These are phyloP conservation scores for Prosopocoilus inquinatus DNA, from an alignment of 2,888 invertebrate genomes.

Conservation along the genomic window DNA sequence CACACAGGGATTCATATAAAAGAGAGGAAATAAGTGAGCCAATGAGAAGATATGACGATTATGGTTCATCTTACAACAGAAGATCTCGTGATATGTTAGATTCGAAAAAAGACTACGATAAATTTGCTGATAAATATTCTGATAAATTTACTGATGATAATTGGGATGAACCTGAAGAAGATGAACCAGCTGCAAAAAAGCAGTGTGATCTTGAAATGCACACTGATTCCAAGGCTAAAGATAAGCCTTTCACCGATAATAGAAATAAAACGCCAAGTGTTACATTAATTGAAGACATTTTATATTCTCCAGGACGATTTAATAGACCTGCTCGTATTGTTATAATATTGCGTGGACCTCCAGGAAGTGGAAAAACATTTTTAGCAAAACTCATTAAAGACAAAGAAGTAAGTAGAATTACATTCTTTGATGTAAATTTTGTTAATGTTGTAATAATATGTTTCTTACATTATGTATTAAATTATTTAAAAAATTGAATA, in stretches of 20 bases:
- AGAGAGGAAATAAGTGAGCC: background rate
- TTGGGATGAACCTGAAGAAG: background rate
- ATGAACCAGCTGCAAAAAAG: background rate
- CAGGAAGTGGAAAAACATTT: slow-evolving; percentile 93
- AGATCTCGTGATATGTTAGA: slow-evolving; percentile 3
- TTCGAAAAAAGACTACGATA: slow-evolving; percentile 3
- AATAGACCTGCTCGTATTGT: slow-evolving; percentile 79
- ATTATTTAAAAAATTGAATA: background rate
- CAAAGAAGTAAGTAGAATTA: slow-evolving; percentile 56
- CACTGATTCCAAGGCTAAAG: slow-evolving; percentile 9
- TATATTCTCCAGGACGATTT: slow-evolving; percentile 75
- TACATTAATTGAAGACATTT: slow-evolving; percentile 76
- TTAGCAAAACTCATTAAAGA: slow-evolving; percentile 85
- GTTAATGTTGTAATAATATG: background rate
- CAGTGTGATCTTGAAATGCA: slow-evolving; percentile 2
- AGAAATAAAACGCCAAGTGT: slow-evolving; percentile 13
- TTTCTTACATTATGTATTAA: background rate
- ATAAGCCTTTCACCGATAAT: background rate
- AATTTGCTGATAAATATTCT: background rate
- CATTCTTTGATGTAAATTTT: background rate
- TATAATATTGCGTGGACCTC: slow-evolving; percentile 87
- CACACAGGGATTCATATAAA: background rate
- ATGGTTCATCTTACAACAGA: slow-evolving; percentile 10
- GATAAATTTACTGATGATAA: too few relatives aligned
- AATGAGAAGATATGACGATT: slow-evolving; percentile 13